Evolutionary conservation across 35 echinoderm and acorn worm species (phyloP), one percentile per base, ranked within the genome.

Genomic region (Strongylocentrotus purpuratus): DNA sequence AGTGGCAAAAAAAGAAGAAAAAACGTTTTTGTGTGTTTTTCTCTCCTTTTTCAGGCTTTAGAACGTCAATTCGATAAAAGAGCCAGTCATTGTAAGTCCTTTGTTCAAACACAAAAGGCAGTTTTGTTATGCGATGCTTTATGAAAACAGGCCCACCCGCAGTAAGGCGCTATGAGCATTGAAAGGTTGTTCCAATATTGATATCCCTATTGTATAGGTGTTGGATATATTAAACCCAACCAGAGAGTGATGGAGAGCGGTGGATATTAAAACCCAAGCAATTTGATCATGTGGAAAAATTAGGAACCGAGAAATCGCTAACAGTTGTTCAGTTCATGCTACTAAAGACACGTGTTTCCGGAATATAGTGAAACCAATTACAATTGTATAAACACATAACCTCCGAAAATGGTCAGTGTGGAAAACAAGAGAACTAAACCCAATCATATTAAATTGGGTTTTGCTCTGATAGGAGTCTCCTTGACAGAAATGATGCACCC

Each of bases 51-150:
- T 18, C 65, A n/a, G 20, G n/a, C 11, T 78, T 78, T 8, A 78
- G 15, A 28, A 78, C 28, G 65, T 78, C 65, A 78, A 78, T 78
- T 78, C 65, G 65, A 78, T 78, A 78, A 78, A 78, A 78, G 65
- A 78, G 65, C 65, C 20, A 89, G 87, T 89, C 87, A 89, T 89
- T 89, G 87, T 89, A 78, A 28, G 87, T 46, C 33, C 87, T 89
- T 89, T 89, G 87, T 35, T 89, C 87, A 46, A 4, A 9, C 32
- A 89, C 87, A 89, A 33, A 89, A 22, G 87, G 33, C 3, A 45
- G 45, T 89, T 89, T 89, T 89, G 87, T 89, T 89, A 45, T 46
- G 33, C 87, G 32, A 46, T 33, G 87, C 45, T 89, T 89, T 89
- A 46, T 78, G 87, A 89, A 33, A 45, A 89, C 87, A 89, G 10